These are phyloP conservation scores for Epicauta chinensis DNA, from an alignment of 1,140 invertebrate genomes.

Conservation along the genomic window DNA sequence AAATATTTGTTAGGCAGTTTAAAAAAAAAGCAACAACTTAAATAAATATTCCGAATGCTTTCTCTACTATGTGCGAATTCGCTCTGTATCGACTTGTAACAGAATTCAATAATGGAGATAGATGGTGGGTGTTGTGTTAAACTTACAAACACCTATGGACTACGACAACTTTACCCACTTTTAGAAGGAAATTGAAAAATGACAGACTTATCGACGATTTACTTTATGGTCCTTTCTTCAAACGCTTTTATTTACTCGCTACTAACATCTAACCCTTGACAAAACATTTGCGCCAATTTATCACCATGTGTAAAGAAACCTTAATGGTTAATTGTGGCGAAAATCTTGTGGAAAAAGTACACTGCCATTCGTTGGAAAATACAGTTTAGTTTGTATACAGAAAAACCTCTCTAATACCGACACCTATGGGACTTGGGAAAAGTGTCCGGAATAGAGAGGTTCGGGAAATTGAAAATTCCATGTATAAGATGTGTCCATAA, in stretches of 20 bases:
- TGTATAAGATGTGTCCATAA: too few relatives aligned
- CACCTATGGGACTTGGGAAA: too few relatives aligned
- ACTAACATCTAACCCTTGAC: too few relatives aligned
- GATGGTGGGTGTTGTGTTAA: slow-evolving; percentile 21
- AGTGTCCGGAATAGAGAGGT: too few relatives aligned
- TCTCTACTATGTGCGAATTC: slow-evolving; percentile 11
- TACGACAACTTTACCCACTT: slow-evolving; percentile 23
- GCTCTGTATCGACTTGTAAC: slow-evolving; percentile 21
- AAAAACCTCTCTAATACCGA: too few relatives aligned
- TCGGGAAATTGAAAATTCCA: too few relatives aligned
- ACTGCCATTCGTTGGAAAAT: too few relatives aligned
- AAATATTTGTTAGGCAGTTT: slow-evolving; percentile 15
- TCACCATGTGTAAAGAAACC: too few relatives aligned
- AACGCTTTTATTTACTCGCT: slow-evolving; percentile 18
- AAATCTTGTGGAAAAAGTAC: too few relatives aligned
- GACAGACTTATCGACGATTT: slow-evolving; percentile 23
- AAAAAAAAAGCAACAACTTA: slow-evolving; percentile 8
- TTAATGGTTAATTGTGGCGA: too few relatives aligned
- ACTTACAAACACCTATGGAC: slow-evolving; percentile 25
- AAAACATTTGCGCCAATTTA: too few relatives aligned
- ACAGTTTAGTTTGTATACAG: too few relatives aligned
- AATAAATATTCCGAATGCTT: slow-evolving; percentile 24
- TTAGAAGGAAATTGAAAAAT: slow-evolving; percentile 28
- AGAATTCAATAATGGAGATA: slow-evolving; percentile 28
- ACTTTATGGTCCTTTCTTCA: slow-evolving; percentile 19